phyloP scores from a whole-genome alignment of 1,140 invertebrate species.

The Stenopsyche tienmushanensis region DNA sequence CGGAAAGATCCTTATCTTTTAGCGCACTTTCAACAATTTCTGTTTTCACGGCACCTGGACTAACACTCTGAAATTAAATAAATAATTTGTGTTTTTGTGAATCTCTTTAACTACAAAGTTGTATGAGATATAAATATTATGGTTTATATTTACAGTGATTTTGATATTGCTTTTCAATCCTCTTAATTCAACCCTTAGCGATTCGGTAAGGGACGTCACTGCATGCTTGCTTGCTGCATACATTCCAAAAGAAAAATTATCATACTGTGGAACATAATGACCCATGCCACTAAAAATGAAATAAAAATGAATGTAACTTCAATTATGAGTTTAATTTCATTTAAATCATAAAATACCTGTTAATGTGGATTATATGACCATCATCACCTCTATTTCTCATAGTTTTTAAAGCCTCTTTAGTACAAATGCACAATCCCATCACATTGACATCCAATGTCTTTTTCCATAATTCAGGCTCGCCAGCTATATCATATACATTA shows the following conservation, averaged over 20 bases:
- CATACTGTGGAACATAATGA: slow-evolving; percentile 46
- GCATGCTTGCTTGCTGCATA: slow-evolving; percentile 65
- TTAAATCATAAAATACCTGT: slow-evolving; percentile 54
- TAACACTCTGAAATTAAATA: slow-evolving; percentile 48
- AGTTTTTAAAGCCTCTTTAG: slow-evolving; percentile 57
- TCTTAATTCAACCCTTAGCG: slow-evolving; percentile 57
- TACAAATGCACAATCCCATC: slow-evolving; percentile 58
- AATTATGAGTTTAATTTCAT: background rate
- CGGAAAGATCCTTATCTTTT: slow-evolving; percentile 2
- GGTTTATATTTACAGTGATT: slow-evolving; percentile 47
- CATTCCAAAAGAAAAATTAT: slow-evolving; percentile 50
- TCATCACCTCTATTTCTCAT: slow-evolving; percentile 61
- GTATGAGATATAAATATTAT: background rate
- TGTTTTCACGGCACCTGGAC: slow-evolving; percentile 54
- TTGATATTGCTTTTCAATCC: slow-evolving; percentile 53
- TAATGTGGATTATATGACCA: slow-evolving; percentile 72
- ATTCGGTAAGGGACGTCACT: slow-evolving; percentile 60
- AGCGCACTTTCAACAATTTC: slow-evolving; percentile 15
- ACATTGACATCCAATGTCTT: slow-evolving; percentile 56
- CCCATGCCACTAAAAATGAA: slow-evolving; percentile 31
- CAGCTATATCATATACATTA: slow-evolving; percentile 17
- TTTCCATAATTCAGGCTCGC: slow-evolving; percentile 16
- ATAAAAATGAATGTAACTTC: background rate
- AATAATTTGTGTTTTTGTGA: too few species aligned
- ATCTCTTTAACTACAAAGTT: too few species aligned